Percentiles rank a stretch among this genome's conserved stretches.
Conservation (phyloP, 1,140 invertebrate genomes). For the Drepana arcuata region DNA sequence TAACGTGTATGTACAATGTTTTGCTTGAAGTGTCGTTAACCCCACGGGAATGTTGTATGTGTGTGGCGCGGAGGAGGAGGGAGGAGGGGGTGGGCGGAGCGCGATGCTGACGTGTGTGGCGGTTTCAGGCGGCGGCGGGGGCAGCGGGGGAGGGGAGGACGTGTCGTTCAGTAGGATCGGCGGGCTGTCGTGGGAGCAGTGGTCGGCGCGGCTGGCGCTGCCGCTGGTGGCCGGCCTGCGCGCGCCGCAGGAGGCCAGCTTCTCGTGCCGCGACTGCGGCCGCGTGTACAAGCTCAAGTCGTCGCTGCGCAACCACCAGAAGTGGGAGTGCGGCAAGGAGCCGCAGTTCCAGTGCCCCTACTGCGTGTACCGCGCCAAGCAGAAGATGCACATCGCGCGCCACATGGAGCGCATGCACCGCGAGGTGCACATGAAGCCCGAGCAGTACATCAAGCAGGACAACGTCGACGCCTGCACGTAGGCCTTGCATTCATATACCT, state of each 20-base stretch:
- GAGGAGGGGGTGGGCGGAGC: no score
- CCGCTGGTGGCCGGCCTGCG: slow-evolving; percentile 67
- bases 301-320: slow-evolving; percentile 87
- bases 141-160: no score
- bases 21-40: slow-evolving; percentile 39
- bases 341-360: slow-evolving; percentile 87
- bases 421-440: slow-evolving; percentile 74
- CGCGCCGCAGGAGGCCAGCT: slow-evolving; percentile 70
- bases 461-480: slow-evolving; percentile 70
- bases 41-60: slow-evolving; percentile 36
- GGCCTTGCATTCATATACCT: no score
- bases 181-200: slow-evolving; percentile 78
- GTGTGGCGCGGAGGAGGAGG: slow-evolving; percentile 14
- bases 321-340: slow-evolving; percentile 90
- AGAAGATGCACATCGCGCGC: slow-evolving; percentile 89
- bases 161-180: slow-evolving; percentile 78
- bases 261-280: slow-evolving; percentile 85
- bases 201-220: slow-evolving; percentile 74
- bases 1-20: slow-evolving; percentile 32
- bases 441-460: slow-evolving; percentile 61
- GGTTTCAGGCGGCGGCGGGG: slow-evolving; percentile 26
- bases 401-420: slow-evolving; percentile 92
- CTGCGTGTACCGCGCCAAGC: slow-evolving; percentile 86
- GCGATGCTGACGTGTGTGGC: slow-evolving; percentile 13
- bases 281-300: slow-evolving; percentile 88